A percentile compares a stretch with the other conserved stretches of the same genome.
phyloP scores from a whole-genome alignment of 2,888 invertebrate species.

The Empis stercorea region DNA sequence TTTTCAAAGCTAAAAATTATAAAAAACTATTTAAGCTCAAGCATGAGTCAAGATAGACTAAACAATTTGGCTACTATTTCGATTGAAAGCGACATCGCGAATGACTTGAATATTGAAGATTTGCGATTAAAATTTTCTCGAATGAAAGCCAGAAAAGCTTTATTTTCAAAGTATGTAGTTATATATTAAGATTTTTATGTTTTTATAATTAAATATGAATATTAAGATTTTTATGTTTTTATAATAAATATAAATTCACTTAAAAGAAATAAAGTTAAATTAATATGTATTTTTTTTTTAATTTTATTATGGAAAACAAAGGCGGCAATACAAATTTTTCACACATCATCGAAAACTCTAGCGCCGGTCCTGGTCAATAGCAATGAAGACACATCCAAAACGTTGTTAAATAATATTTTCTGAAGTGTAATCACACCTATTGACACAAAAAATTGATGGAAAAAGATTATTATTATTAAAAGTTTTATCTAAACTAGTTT shows the following conservation, averaged over 20 bases:
- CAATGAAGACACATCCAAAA: no score
- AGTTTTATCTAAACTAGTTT: no score
- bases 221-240: no score
- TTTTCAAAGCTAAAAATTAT: neutral
- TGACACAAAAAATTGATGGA: no score
- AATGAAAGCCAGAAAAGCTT: neutral
- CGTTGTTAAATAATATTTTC: no score
- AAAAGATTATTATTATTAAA: no score
- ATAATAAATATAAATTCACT: neutral
- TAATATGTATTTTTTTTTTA: neutral
- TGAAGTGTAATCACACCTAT: no score
- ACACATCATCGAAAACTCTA: neutral
- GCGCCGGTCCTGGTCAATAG: no score
- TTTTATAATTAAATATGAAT: no score
- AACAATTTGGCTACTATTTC: neutral
- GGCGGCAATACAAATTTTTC: neutral
- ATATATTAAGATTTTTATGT: no score
- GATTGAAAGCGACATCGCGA: neutral
- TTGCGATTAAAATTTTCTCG: neutral
- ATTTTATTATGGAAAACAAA: neutral
- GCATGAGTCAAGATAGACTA: neutral
- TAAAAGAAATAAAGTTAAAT: neutral
- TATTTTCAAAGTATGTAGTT: neutral
- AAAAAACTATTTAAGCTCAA: neutral
- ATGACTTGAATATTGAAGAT: neutral